Evolutionary conservation across 2,888 invertebrate genomes (phyloP).

Genomic region (Cybosia mesomella): DNA sequence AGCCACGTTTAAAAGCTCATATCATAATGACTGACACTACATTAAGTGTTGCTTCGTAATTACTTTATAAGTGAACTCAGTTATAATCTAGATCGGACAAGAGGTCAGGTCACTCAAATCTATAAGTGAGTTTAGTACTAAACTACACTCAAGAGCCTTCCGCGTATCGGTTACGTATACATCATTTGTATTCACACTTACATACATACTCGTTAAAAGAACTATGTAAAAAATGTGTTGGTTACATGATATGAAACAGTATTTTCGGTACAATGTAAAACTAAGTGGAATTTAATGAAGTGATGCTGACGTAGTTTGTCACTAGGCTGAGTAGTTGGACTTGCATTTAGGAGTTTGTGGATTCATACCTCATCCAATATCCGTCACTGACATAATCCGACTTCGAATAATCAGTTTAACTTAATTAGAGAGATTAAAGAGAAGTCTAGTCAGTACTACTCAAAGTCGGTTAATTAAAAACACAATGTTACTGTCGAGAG

Average conservation of each 20-base stretch:
- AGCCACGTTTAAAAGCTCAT: conserved; percentile 50
- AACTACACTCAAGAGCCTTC: conserved; percentile 2
- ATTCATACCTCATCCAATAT: neutral
- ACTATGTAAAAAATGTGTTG: neutral
- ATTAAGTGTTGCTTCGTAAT: conserved; percentile 58
- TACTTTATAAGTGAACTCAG: conserved; percentile 51
- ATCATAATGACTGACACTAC: conserved; percentile 72
- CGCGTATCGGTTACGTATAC: conserved; percentile 14
- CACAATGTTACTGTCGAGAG: no score
- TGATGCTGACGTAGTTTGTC: no score
- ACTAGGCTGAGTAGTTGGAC: no score
- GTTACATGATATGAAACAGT: neutral
- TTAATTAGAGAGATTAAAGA: no score
- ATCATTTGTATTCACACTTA: conserved; percentile 17
- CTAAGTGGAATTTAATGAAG: no score
- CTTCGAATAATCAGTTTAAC: no score
- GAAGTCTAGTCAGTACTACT: no score
- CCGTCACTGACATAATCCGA: neutral
- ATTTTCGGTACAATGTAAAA: neutral
- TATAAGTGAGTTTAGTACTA: conserved; percentile 15
- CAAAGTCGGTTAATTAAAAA: no score
- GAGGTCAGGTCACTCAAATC: conserved; percentile 35
- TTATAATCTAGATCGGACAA: conserved; percentile 42
- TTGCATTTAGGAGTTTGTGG: no score
- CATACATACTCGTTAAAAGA: neutral